Evolutionary conservation across 1,140 invertebrate species (phyloP), one percentile per base, ranked within the genome.

Genomic region (Pseudomyrmex gracilis): DNA sequence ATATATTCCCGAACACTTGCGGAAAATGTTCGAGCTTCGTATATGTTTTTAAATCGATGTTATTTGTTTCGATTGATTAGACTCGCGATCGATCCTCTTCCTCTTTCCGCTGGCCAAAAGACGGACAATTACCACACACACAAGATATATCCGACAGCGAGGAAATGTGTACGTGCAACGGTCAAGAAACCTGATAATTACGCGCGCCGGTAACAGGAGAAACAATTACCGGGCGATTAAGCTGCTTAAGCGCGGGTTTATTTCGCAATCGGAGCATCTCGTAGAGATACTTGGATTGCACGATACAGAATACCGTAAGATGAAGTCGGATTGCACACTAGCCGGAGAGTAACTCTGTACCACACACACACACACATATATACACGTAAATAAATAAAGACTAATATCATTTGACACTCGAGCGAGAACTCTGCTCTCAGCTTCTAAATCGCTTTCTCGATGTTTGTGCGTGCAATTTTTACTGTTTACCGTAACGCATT

Each of bases 81-180:
- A 67, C 47, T 53, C 43, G 5, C 47, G 51, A 47, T 61, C 55
- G 15, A 20, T 45, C 10, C 15, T 58, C 12, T 34, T 34, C 22
- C 17, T 45, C 76, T 86, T 86, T 86, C 71, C 78, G 86, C 61
- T 83, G 85, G 73, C 24, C 84, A 47, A 83, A 82, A 64, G 43
- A 34, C 34, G 45, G 43, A 20, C 10, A 9, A 71, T 63, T 22
- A 61, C 45, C 10, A 51, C 5, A 17, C 13, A 1, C 34, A 8
- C 15, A 45, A 43, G 24, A 10, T 53, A 10, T 53, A 83, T 57
- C 55, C 12, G 10, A 7, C 34, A n/a, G 20, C 12, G 12, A n/a
- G 9, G 22, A 60, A 60, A 51, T 67, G 9, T n/a, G 53, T 45
- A 5, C 12, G 45, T 45, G 47, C 34, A n/a, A 57, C 13, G 63